A percentile compares a stretch with the other conserved stretches of the same genome.
Evolutionary conservation across 2,888 invertebrate genomes (phyloP).

Genomic region (Allophyes oxyacanthae): DNA sequence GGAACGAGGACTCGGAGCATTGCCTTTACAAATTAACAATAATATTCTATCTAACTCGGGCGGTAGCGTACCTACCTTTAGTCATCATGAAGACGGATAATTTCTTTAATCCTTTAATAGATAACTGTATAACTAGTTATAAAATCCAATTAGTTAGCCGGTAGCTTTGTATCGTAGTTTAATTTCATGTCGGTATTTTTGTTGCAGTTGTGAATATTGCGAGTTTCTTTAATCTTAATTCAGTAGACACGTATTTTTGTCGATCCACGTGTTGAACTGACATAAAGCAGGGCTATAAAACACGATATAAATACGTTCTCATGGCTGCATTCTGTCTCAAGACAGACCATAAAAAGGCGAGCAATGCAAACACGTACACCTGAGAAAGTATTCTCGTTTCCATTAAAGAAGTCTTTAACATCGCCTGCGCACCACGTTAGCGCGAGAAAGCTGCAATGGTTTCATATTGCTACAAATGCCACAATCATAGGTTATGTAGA

Average conservation of each 20-base stretch:
- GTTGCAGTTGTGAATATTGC: not conserved
- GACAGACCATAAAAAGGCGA: constrained; percentile 49
- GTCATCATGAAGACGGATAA: constrained; percentile 17
- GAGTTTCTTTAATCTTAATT: constrained; percentile 2
- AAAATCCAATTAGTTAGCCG: constrained; percentile 1
- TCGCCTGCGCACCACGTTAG: constrained; percentile 29
- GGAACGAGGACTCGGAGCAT: constrained; percentile 12
- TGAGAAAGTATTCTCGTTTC: constrained; percentile 62
- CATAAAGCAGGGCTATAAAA: constrained; percentile 26
- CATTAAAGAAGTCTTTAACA: constrained; percentile 54
- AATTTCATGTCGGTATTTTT: constrained; percentile 1
- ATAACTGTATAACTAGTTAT: constrained; percentile 3
- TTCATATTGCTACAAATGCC: constrained; percentile 52
- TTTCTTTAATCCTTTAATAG: constrained; percentile 18
- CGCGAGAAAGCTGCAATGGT: constrained; percentile 60
- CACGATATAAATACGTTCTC: constrained; percentile 28
- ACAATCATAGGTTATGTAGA: constrained; percentile 56
- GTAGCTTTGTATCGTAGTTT: constrained; percentile 3
- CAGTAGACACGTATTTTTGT: constrained; percentile 17
- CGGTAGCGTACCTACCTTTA: constrained; percentile 13
- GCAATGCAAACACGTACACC: constrained; percentile 51
- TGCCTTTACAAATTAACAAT: constrained; percentile 14
- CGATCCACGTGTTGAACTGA: constrained; percentile 26
- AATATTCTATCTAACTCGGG: constrained; percentile 25
- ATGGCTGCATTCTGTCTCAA: constrained; percentile 34